A percentile compares a stretch with the other conserved stretches of the same genome.
Evolutionary conservation across 2,113 vertebrate genomes (phyloP).

Genomic region (Climacteris rufus): DNA sequence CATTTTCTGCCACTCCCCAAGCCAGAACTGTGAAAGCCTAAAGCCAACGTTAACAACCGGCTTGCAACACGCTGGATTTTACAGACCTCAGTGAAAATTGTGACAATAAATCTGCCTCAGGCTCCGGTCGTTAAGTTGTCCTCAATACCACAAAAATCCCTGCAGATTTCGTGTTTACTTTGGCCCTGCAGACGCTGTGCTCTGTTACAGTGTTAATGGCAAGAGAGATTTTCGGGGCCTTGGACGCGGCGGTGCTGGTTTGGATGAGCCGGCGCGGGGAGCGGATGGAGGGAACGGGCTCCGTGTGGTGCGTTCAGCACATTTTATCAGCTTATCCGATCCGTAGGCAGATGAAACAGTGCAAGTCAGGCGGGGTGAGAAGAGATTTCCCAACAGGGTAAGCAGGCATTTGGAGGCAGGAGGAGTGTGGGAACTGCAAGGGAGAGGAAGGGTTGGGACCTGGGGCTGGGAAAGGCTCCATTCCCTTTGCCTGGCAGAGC

Average conservation of each 20-base stretch:
- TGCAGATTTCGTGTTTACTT: constrained; percentile 23
- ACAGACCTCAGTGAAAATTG: background rate
- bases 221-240: background rate
- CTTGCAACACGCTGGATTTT: background rate
- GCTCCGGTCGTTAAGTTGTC: background rate
- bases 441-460: background rate
- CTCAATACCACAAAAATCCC: constrained; percentile 41
- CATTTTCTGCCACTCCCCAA: background rate
- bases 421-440: constrained; percentile 10
- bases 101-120: constrained; percentile 33
- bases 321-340: constrained; percentile 48
- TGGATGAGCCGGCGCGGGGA: background rate
- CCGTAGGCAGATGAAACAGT: constrained; percentile 38
- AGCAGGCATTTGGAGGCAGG: constrained; percentile 34
- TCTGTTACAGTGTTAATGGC: constrained; percentile 8
- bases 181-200: background rate
- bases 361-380: constrained; percentile 35
- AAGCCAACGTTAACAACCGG: background rate
- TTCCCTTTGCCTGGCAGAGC: background rate
- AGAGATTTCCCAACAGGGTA: constrained; percentile 35
- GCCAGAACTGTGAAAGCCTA: background rate
- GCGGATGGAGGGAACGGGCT: constrained; percentile 38
- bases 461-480: background rate
- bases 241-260: background rate
- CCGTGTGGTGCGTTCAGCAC: constrained; percentile 40